Base-by-base conservation (phyloP, 1,140 invertebrate species). In the Hydropsyche tenuis region DNA sequence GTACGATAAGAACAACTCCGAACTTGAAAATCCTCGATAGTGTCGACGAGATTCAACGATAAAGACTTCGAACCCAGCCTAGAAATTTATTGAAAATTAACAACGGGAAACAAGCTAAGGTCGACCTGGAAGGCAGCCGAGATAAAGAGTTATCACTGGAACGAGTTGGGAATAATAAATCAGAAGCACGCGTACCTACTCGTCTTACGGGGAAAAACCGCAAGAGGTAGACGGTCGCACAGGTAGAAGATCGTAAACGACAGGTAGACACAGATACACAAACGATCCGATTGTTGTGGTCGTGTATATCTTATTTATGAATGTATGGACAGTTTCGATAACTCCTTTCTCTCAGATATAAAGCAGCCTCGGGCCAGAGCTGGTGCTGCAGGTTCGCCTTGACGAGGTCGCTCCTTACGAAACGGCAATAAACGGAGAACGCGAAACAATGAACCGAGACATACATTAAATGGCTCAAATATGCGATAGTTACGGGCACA, bases 331-430 rank as follows among this genome's bases (percentile, higher is more conserved):
- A 56, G 37, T 70, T 70, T 70, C 23, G 65, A 68, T 70, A 56
- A 25, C 68, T 70, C 68, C 68, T 70, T 70, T 70, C 68, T 56
- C 68, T 56, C 22, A 5, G 25, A 11, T 16, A 48, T 25, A 37
- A 56, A 70, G 22, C 25, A 56, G 51, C 23, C 46, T 48, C 18
- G 46, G 14, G 25, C 22, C 63, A 6, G 42, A 56, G 68, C 30
- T 20, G 18, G 48, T 22, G 63, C 20, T 65, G 68, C 68, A 70
- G 68, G 68, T 56, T 70, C 27, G 68, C 68, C 68, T 70, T 70
- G 68, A 70, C 68, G 68, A 70, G 68, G 68, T 70, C 68, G 46
- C 27, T 56, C 27, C 45, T 68, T 68, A 68, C 45, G 65, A 68
- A 68, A 68, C 42, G 65, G 65, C 65, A 48, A 68, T 27, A 48